Base-by-base conservation (phyloP, 2,888 invertebrate species). In the Pachydiplax longipennis region DNA sequence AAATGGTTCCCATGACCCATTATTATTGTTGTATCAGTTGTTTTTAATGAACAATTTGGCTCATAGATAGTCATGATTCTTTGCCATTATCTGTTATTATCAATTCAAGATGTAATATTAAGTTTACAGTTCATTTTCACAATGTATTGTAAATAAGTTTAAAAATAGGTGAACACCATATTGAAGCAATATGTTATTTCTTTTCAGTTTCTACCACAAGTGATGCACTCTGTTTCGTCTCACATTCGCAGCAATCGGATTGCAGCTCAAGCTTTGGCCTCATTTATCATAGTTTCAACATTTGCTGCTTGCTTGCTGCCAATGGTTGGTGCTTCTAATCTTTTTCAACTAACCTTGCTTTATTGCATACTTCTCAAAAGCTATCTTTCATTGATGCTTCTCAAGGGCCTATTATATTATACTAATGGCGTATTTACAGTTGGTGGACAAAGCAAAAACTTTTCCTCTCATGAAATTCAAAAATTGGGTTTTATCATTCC, bases 161-260 rank as follows among this genome's bases (percentile, higher is more conserved):
- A 12, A 65, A n/a, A n/a, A n/a, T n/a, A n/a, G n/a, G 8, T 73
- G 8, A 18, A 53, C 18, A 18, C 0, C 3, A 18, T 5, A 53
- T 53, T 2, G 5, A 53, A 53, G 53, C 18, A 3, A 18, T 1
- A 4, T 53, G 18, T 53, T 53, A 2, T 53, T 87, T 90, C 91
- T 31, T 92, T 92, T 37, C 92, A 93, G 93, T 92, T 91, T 40
- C 92, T 93, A 5, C 93, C 93, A 12, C 91, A 91, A 18, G 93
- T 92, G 91, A 91, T 93, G 90, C 61, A 61, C n/a, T 10, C 87
- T 15, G 65, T 81, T 44, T 73, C 65, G 22, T 48, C 90, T 13
- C 91, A 90, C 13, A 90, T 92, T 61, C 25, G 81, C 15, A 90
- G 25, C 44, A 87, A 73, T 22, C 35, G 90, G 35, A 73, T 53